phyloP scores from a whole-genome alignment of 2,888 invertebrate genomes.

The Sarcophaga variegata region DNA sequence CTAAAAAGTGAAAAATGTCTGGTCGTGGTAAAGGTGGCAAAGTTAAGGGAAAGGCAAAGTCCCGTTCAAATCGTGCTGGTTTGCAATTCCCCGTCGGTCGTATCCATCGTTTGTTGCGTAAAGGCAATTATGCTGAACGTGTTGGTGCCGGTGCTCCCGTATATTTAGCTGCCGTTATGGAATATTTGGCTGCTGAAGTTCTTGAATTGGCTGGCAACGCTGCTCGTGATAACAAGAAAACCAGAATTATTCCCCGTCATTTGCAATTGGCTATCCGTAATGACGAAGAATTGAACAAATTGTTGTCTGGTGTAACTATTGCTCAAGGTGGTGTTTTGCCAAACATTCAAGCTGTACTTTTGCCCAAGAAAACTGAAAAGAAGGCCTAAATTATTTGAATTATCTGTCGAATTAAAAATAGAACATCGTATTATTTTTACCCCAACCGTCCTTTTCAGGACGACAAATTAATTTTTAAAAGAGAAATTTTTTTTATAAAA shows the following conservation, averaged over 20 bases:
- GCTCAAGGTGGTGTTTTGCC: conserved; percentile 88
- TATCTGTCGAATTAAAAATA: too few species aligned
- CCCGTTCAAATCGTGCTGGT: too few species aligned
- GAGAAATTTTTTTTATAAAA: too few species aligned
- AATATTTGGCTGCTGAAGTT: conserved; percentile 87
- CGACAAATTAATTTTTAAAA: too few species aligned
- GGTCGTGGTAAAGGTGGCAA: conserved; percentile 6
- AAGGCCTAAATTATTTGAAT: not conserved
- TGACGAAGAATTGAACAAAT: conserved; percentile 91
- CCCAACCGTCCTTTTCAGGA: too few species aligned
- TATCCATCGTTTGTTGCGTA: conserved; percentile 81
- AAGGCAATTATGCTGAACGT: conserved; percentile 85
- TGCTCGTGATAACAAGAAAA: conserved; percentile 87
- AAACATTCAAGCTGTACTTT: conserved; percentile 10
- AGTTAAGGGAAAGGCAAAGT: not conserved
- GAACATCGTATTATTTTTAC: too few species aligned
- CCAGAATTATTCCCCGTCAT: conserved; percentile 84
- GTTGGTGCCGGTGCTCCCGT: conserved; percentile 84
- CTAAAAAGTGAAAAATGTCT: not conserved
- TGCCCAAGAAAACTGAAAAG: conserved; percentile 2
- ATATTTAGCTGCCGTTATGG: conserved; percentile 84
- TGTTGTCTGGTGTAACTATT: conserved; percentile 82
- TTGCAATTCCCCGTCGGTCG: conserved; percentile 84
- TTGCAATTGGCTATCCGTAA: conserved; percentile 90
- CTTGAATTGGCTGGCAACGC: conserved; percentile 86